A percentile compares a stretch with the other conserved stretches of the same genome.
These are phyloP conservation scores for Pica pica DNA, from an alignment of 2,113 vertebrate genomes.

Conservation along the genomic window DNA sequence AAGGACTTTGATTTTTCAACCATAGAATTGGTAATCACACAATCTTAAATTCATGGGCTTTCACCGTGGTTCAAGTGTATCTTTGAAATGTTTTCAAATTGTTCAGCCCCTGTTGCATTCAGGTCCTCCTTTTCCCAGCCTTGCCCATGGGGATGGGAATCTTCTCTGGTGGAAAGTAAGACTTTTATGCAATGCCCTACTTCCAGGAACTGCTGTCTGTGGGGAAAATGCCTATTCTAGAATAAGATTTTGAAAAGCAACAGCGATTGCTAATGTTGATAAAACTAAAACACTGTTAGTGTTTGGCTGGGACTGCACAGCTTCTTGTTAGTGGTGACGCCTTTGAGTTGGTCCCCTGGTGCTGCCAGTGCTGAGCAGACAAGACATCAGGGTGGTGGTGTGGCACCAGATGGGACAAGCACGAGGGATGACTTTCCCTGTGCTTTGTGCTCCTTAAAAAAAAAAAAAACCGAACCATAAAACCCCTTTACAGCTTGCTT, in stretches of 20 bases:
- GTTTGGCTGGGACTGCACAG: neutral
- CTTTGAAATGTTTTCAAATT: neutral
- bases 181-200: neutral
- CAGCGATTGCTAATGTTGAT: rapidly evolving
- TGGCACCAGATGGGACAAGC: neutral
- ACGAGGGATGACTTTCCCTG: neutral
- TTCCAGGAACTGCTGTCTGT: neutral
- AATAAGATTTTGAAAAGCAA: neutral
- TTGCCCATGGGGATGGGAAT: neutral
- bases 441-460: neutral
- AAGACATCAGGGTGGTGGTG: rapidly evolving
- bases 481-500: neutral
- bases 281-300: neutral
- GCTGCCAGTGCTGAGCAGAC: neutral
- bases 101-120: neutral
- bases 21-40: neutral
- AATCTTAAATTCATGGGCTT: neutral
- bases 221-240: neutral
- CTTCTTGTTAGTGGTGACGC: neutral
- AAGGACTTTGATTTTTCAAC: neutral
- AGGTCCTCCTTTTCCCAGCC: neutral
- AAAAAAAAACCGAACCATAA: neutral
- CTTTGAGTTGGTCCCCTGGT: neutral
- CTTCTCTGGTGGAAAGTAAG: neutral
- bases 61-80: neutral